Evolutionary conservation across 2,113 vertebrate species (phyloP).

Genomic region (Xerus inauris): DNA sequence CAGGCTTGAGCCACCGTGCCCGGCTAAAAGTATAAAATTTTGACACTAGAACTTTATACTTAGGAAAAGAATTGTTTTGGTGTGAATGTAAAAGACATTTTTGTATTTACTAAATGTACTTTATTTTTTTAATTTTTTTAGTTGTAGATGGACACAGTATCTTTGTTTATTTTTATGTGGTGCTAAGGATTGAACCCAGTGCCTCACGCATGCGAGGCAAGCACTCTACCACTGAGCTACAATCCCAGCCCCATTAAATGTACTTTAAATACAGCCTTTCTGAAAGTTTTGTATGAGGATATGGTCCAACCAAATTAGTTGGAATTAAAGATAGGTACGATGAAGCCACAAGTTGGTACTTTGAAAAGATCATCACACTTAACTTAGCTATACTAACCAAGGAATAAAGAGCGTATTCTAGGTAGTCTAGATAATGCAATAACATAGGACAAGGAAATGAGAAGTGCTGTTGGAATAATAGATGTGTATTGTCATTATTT

Average conservation of each 20-base stretch:
- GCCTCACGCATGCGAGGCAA: no score
- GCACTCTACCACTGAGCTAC: no score
- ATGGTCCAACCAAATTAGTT: not conserved
- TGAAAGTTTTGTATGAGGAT: not conserved
- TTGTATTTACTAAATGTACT: not conserved
- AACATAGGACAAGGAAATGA: conserved; percentile 7
- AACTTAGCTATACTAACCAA: not conserved
- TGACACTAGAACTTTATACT: not conserved
- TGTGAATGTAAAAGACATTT: not conserved
- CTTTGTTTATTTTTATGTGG: no score
- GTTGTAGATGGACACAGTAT: no score
- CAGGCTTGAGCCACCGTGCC: no score
- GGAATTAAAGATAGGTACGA: conserved; percentile 33
- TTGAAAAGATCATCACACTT: conserved; percentile 22
- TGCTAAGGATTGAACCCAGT: no score
- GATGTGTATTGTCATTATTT: conserved; percentile 7
- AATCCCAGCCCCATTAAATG: no score
- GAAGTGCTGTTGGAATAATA: not conserved
- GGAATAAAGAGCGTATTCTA: not conserved
- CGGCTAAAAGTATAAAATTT: not conserved
- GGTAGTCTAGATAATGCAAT: not conserved
- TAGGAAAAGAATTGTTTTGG: not conserved
- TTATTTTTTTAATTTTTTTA: no score
- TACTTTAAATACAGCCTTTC: not conserved
- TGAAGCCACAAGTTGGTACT: conserved; percentile 29